Evolutionary conservation across 2,797 vertebrate species (phyloP).

Genomic region (Semaprochilodus insignis): DNA sequence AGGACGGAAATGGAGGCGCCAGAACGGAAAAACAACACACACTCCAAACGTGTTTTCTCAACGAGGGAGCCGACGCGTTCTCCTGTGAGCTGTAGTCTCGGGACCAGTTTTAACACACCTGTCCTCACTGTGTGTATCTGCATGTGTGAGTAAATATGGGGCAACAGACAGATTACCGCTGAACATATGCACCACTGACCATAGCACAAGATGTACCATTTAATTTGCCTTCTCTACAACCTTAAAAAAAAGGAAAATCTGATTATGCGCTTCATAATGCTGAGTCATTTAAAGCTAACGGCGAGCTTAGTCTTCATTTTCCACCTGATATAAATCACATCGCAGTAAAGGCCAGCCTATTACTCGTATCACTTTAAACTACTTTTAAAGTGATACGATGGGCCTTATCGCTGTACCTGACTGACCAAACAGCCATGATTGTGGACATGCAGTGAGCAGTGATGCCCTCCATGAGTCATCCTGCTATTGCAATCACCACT

Average conservation of each 20-base stretch:
- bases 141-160: constrained; percentile 9
- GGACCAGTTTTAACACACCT: constrained; percentile 49
- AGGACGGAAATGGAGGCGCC: constrained; percentile 56
- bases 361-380: not conserved
- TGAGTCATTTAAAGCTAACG: not conserved
- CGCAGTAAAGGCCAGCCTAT: not conserved
- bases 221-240: not conserved
- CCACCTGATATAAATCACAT: not conserved
- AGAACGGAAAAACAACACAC: constrained; percentile 59
- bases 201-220: not conserved
- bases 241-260: not conserved
- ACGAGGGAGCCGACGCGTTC: constrained; percentile 60
- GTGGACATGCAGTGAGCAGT: too few species aligned
- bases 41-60: constrained; percentile 67
- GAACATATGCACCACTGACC: constrained; percentile 8
- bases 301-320: not conserved
- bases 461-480: too few species aligned
- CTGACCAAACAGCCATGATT: too few species aligned
- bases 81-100: constrained; percentile 61
- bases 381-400: not conserved
- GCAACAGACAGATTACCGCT: constrained; percentile 4
- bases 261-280: not conserved
- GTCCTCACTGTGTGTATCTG: constrained; percentile 13
- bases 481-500: too few species aligned
- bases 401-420: too few species aligned